Percentiles rank a stretch among this genome's conserved stretches.
phyloP scores from a whole-genome alignment of 2,797 vertebrate species.

The Sebastes itinus region DNA sequence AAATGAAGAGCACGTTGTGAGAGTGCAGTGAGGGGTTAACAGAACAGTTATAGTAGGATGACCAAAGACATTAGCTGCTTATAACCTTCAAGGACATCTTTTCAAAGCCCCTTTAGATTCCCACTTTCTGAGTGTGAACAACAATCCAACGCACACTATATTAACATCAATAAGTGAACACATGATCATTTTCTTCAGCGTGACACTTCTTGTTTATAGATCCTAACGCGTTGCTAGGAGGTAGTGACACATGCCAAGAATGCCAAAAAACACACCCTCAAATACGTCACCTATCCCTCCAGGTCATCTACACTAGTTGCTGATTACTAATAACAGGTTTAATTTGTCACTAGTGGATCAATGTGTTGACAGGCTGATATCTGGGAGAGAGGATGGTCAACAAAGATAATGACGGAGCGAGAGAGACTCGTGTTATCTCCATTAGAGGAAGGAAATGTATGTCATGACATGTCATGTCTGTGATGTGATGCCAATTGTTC shows the following conservation, averaged over 20 bases:
- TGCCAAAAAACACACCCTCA: background rate
- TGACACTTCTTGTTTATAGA: background rate
- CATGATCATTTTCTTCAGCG: background rate
- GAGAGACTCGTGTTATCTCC: background rate
- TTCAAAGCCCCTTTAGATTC: background rate
- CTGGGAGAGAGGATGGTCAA: background rate
- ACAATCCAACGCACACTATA: background rate
- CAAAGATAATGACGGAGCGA: background rate
- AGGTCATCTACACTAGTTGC: background rate
- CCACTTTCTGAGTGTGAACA: background rate
- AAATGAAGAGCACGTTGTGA: background rate
- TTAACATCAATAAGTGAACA: background rate
- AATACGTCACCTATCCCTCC: background rate
- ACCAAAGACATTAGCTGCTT: background rate
- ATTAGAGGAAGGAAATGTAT: conserved; percentile 1
- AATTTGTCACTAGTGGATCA: background rate
- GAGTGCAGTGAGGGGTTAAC: conserved; percentile 1
- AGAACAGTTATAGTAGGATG: conserved; percentile 1
- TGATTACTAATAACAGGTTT: background rate
- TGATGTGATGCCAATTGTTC: conserved; percentile 20
- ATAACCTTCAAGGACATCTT: background rate
- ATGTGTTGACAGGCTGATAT: background rate
- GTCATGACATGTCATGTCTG: background rate
- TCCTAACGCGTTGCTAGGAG: background rate
- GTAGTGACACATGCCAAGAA: background rate